These are phyloP conservation scores for Bathynomus jamesi DNA, from an alignment of 1,140 invertebrate genomes.

Conservation along the genomic window DNA sequence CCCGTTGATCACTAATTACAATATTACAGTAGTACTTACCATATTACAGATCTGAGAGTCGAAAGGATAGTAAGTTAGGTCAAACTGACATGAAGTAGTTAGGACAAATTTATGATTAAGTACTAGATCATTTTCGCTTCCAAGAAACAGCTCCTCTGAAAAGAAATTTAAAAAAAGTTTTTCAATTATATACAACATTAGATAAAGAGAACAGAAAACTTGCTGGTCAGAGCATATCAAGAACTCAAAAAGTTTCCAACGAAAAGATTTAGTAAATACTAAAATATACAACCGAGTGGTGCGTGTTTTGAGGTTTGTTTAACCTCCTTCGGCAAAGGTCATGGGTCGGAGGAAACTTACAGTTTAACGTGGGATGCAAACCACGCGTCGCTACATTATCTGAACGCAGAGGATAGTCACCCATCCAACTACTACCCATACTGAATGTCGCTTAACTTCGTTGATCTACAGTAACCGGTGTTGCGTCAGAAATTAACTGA, in stretches of 20 bases:
- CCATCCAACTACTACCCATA: neutral
- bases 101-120: neutral
- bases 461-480: neutral
- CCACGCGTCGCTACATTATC: too few species aligned
- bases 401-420: too few species aligned
- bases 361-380: too few species aligned
- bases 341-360: too few species aligned
- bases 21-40: neutral
- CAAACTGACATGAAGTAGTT: neutral
- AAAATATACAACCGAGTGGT: too few species aligned
- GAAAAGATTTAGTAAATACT: too few species aligned
- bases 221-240: neutral
- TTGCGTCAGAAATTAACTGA: neutral
- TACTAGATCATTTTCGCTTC: neutral
- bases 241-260: neutral
- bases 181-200: neutral
- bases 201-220: neutral
- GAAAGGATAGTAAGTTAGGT: neutral
- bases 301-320: too few species aligned
- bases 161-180: neutral
- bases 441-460: neutral
- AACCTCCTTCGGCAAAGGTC: too few species aligned
- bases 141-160: neutral
- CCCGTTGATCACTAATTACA: too few species aligned
- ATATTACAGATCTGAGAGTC: neutral